Evolutionary conservation across 2,797 vertebrate genomes (phyloP).

Genomic region (Chiroxiphia lanceolata): DNA sequence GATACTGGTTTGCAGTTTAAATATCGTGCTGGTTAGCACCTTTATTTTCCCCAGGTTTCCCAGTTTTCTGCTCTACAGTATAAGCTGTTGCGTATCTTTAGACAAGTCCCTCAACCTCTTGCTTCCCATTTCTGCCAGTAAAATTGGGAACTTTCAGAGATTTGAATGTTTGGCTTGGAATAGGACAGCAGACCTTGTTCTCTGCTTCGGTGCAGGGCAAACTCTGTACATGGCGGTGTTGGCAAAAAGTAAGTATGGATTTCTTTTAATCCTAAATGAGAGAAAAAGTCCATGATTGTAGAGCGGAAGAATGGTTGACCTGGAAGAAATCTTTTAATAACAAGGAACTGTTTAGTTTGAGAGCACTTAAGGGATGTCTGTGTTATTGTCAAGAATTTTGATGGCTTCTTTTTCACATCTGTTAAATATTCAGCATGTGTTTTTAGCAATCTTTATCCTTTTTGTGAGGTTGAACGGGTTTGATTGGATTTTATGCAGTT

Average conservation of each 20-base stretch:
- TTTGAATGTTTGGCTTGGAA: neutral
- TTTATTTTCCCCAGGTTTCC: neutral
- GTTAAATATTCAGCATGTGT: neutral
- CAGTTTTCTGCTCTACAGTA: neutral
- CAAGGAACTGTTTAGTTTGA: neutral
- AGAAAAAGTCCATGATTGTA: neutral
- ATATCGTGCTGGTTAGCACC: neutral
- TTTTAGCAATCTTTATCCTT: slow-evolving; percentile 20
- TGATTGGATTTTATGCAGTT: slow-evolving; percentile 40
- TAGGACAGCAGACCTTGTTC: neutral
- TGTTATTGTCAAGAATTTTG: neutral
- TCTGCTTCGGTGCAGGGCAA: neutral
- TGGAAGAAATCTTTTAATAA: neutral
- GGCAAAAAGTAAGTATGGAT: neutral
- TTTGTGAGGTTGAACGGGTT: neutral
- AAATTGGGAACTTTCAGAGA: neutral
- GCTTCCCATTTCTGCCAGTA: neutral
- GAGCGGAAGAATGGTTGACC: neutral
- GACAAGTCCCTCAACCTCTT: neutral
- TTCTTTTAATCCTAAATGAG: neutral
- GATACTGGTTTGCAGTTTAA: neutral
- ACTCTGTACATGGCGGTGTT: neutral
- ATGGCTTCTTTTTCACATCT: neutral
- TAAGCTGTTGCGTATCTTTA: neutral
- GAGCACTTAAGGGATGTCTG: neutral